A percentile compares a stretch with the other conserved stretches of the same genome.
Evolutionary conservation across 2,888 invertebrate genomes (phyloP).

Genomic region (Eupithecia subumbrata): DNA sequence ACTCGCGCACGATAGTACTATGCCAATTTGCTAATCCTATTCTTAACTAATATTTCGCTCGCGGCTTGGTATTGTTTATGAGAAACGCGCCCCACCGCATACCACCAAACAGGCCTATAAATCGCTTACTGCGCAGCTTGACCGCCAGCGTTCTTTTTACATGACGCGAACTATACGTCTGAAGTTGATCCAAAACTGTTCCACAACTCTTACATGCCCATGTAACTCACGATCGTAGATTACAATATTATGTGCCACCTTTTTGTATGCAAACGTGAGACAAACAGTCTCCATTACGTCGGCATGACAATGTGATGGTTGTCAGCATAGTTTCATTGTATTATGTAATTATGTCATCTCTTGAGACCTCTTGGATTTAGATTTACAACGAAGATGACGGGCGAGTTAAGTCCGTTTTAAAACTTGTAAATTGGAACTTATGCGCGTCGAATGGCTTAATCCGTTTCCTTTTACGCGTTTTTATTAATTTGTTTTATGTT

Average conservation of each 20-base stretch:
- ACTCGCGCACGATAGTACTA: too few relatives aligned
- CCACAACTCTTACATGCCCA: conserved; percentile 3
- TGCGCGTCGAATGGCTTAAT: background rate
- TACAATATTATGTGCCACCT: conserved; percentile 37
- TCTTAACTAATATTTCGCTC: too few relatives aligned
- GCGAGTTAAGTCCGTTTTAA: background rate
- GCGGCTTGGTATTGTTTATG: too few relatives aligned
- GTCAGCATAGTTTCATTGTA: conserved; percentile 37
- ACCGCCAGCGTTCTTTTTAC: too few relatives aligned
- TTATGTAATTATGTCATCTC: conserved; percentile 28
- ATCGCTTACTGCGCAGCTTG: too few relatives aligned
- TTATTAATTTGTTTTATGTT: background rate
- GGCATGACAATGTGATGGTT: conserved; percentile 39
- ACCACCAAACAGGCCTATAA: too few relatives aligned
- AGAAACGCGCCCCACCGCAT: too few relatives aligned
- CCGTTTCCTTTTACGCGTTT: background rate
- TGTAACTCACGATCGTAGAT: conserved; percentile 20
- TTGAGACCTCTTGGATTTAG: background rate
- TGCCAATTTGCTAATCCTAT: too few relatives aligned
- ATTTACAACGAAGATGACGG: background rate
- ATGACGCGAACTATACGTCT: too few relatives aligned
- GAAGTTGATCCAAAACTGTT: background rate
- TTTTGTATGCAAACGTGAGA: conserved; percentile 48
- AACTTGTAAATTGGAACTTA: background rate
- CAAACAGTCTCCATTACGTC: conserved; percentile 39